Base-by-base conservation (phyloP, 2,888 invertebrate genomes). In the Stenchaetothrips biformis region DNA sequence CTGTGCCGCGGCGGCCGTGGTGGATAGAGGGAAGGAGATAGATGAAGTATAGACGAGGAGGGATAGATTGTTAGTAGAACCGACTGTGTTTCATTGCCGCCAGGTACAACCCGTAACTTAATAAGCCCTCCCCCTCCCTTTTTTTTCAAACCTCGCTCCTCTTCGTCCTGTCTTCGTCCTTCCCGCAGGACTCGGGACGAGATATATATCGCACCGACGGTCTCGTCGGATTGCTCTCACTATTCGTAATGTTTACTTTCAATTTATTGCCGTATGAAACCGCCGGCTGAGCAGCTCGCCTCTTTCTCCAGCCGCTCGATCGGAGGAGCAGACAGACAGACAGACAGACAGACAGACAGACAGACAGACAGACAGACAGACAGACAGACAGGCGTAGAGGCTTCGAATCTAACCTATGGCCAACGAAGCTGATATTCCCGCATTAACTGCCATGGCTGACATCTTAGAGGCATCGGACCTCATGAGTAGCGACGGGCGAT, bases 221-320 rank as follows among this genome's bases (percentile, higher is more conserved):
- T 25, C 67, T 21, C 67, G 67, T 25, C 67, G 25, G 67, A 74
- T 74, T 74, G 67, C 67, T 74, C 67, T 74, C 67, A 74, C 67
- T 74, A 74, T 74, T 74, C 67, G 67, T 74, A 74, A 74, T 74
- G 67, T 74, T 74, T 74, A 74, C 67, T 74, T 74, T 74, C 67
- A 74, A 74, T 74, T 74, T 74, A 74, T 74, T 74, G 67, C 67
- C 67, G 67, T 74, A 74, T 74, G 25, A 74, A 21, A 74, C 8
- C 67, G 67, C 21, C 21, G 67, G 25, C 67, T 74, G 67, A 74
- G 11, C 67, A 21, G 67, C 67, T 21, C 67, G 67, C 53, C 37
- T 1, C 37, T 37, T 37, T 37, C 37, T 37, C 37, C 37, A 37
- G n/a, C 37, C 37, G 37, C 37, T 2, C 37, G 37, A 37, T 9